These are phyloP conservation scores for Zophobas morio DNA, from an alignment of 1,140 invertebrate genomes.

Conservation along the genomic window DNA sequence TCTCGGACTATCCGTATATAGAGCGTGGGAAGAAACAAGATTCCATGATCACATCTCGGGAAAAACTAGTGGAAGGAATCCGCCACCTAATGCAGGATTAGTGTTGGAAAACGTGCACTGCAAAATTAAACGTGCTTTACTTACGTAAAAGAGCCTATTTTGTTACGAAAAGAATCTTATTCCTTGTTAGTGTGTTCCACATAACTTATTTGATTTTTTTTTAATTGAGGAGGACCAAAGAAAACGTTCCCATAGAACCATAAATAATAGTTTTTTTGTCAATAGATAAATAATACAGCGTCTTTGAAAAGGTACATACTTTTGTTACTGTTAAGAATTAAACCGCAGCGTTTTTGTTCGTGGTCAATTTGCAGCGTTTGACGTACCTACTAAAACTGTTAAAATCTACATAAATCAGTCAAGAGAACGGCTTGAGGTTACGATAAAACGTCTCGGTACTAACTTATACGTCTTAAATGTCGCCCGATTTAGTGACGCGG, in stretches of 20 bases:
- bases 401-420: constrained; percentile 33
- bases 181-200: constrained; percentile 4
- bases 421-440: constrained; percentile 22
- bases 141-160: constrained; percentile 40
- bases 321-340: constrained; percentile 12
- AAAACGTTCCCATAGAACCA: neutral
- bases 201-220: constrained; percentile 9
- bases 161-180: constrained; percentile 1
- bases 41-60: constrained; percentile 60
- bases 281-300: too few relatives aligned
- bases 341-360: constrained; percentile 42
- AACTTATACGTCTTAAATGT: constrained; percentile 14
- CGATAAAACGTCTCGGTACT: neutral
- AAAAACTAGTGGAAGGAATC: constrained; percentile 60
- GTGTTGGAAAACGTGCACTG: constrained; percentile 54
- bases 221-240: neutral
- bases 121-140: constrained; percentile 55
- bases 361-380: constrained; percentile 39
- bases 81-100: constrained; percentile 57
- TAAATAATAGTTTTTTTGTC: too few relatives aligned
- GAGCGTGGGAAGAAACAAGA: constrained; percentile 63
- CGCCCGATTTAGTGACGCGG: constrained; percentile 25
- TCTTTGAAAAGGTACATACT: neutral
- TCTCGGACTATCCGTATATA: constrained; percentile 56
- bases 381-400: constrained; percentile 25